Conservation (phyloP, 2,888 invertebrate species). For the Drosophila algonquin region DNA sequence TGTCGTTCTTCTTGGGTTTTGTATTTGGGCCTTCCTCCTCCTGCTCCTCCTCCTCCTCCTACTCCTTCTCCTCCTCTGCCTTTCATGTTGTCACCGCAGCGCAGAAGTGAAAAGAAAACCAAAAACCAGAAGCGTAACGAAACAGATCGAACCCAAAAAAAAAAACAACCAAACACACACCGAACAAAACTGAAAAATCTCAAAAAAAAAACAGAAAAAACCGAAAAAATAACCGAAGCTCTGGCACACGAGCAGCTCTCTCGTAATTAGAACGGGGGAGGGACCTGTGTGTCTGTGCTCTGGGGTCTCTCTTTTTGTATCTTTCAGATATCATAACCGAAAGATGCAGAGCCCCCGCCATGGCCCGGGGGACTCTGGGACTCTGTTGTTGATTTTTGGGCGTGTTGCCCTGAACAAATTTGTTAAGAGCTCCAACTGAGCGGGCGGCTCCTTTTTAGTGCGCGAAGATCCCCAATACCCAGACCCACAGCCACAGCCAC, state of each 20-base stretch:
- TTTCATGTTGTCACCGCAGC: slow-evolving; percentile 73
- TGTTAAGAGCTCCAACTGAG: slow-evolving; percentile 82
- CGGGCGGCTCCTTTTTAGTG: slow-evolving; percentile 81
- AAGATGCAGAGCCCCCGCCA: slow-evolving; percentile 4
- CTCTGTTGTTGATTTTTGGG: slow-evolving; percentile 57
- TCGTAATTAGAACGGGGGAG: slow-evolving; percentile 74
- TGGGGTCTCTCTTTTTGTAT: neutral
- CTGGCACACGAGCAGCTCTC: slow-evolving; percentile 73
- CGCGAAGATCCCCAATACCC: slow-evolving; percentile 11
- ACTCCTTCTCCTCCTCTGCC: slow-evolving; percentile 17
- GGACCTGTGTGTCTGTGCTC: slow-evolving; percentile 29
- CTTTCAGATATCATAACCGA: neutral
- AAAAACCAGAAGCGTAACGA: slow-evolving; percentile 83
- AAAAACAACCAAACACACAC: slow-evolving; percentile 20
- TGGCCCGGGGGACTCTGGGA: neutral
- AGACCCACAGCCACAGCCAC: neutral
- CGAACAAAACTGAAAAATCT: slow-evolving; percentile 10
- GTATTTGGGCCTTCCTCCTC: neutral
- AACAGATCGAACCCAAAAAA: slow-evolving; percentile 75
- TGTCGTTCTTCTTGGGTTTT: slow-evolving; percentile 16
- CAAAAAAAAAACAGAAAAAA: slow-evolving; percentile 15
- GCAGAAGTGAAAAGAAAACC: slow-evolving; percentile 68
- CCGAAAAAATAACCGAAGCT: slow-evolving; percentile 26
- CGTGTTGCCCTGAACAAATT: slow-evolving; percentile 82
- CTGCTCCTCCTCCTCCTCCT: neutral